Conservation (phyloP, 2,888 invertebrate species). For the Coenonympha arcania region DNA sequence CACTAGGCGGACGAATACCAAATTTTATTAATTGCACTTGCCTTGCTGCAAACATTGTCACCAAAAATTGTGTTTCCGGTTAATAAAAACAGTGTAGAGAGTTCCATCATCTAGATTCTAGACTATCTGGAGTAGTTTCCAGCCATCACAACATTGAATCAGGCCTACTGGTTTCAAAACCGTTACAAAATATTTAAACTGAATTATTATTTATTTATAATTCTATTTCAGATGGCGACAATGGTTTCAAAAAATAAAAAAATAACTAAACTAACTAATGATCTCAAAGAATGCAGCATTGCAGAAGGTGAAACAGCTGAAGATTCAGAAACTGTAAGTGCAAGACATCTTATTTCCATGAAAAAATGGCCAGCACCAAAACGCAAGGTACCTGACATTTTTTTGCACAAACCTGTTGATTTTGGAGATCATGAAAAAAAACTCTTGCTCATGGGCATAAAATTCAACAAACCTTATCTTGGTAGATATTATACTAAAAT, state of each 20-base stretch:
- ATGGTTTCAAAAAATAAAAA: constrained; percentile 32
- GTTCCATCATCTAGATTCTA: no score
- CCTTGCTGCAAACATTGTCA: no score
- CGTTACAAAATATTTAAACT: no score
- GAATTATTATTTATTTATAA: no score
- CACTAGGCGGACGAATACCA: no score
- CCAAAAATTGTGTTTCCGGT: no score
- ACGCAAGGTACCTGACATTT: constrained; percentile 42
- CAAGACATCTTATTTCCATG: constrained; percentile 24
- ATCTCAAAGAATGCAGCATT: constrained; percentile 30
- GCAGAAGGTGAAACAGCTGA: constrained; percentile 14
- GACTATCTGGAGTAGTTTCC: no score
- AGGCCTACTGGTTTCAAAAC: no score
- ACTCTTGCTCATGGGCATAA: constrained; percentile 34
- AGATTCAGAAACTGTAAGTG: constrained; percentile 27
- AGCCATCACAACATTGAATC: no score
- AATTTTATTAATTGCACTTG: no score
- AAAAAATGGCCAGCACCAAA: constrained; percentile 41
- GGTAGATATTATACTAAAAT: constrained; percentile 39
- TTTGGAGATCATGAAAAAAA: constrained; percentile 37
- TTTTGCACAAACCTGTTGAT: constrained; percentile 41
- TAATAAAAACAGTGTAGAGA: no score
- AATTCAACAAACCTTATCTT: constrained; percentile 37
- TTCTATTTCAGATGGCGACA: constrained; percentile 17
- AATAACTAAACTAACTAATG: constrained; percentile 27